Conservation (phyloP, 2,888 invertebrate genomes). For the Epinotia demarniana region DNA sequence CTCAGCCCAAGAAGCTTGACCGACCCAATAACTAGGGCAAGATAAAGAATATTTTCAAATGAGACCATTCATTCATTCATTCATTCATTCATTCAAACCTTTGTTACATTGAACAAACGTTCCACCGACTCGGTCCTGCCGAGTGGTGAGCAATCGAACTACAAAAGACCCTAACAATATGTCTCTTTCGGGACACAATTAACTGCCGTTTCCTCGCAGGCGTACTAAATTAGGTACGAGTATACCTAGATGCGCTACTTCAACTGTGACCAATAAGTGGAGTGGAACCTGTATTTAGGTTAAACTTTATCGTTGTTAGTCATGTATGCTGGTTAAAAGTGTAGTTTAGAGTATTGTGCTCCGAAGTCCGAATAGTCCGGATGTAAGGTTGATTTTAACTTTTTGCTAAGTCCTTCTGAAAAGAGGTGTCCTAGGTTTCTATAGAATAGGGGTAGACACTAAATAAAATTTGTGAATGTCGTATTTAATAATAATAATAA, state of each 20-base stretch:
- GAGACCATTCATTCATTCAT: neutral
- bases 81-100: neutral
- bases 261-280: neutral
- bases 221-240: neutral
- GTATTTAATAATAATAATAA: no score
- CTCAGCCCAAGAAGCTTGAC: neutral
- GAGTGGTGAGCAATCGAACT: neutral
- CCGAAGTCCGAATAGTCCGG: no score
- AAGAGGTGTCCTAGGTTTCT: no score
- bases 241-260: neutral
- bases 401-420: no score
- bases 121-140: neutral
- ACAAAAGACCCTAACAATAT: neutral
- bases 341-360: no score
- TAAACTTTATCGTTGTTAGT: neutral
- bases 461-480: no score
- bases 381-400: no score
- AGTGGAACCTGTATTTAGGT: neutral
- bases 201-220: neutral
- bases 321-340: neutral
- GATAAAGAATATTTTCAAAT: neutral
- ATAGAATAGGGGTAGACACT: no score
- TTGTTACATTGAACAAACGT: slow-evolving; percentile 5
- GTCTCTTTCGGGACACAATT: neutral
- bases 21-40: neutral